These are phyloP conservation scores for Scomberomorus guttatus DNA, from an alignment of 2,797 vertebrate genomes.

Conservation along the genomic window DNA sequence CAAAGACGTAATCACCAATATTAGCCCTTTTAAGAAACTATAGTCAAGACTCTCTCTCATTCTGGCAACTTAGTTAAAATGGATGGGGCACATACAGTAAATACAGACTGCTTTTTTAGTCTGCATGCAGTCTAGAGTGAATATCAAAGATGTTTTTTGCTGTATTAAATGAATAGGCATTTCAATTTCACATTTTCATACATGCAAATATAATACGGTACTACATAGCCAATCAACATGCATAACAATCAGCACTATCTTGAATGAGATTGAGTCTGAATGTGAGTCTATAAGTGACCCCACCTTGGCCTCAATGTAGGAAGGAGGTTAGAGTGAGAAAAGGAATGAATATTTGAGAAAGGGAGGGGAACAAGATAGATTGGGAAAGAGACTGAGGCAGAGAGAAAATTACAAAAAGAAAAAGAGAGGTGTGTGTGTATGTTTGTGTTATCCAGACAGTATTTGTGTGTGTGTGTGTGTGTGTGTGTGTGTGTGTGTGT, in stretches of 20 bases:
- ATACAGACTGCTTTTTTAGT: no score
- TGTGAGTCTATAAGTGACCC: conserved; percentile 12
- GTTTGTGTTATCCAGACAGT: not conserved
- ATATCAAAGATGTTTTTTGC: not conserved
- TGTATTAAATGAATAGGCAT: not conserved
- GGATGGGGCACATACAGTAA: no score
- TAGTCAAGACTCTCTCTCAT: no score
- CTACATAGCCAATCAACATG: not conserved
- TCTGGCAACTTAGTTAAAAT: no score
- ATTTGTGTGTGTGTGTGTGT: conserved; percentile 16
- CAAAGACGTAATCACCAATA: no score
- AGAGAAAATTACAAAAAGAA: conserved; percentile 16
- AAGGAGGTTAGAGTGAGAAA: not conserved
- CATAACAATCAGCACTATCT: not conserved
- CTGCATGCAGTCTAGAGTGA: not conserved
- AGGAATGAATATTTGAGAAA: not conserved
- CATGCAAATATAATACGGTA: not conserved
- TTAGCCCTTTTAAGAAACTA: no score
- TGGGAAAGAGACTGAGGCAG: conserved; percentile 11
- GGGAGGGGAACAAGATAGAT: not conserved
- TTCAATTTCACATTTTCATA: not conserved
- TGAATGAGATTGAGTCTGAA: not conserved
- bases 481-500: conserved; percentile 12
- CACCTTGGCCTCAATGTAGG: not conserved
- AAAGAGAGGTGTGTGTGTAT: conserved; percentile 4